These are phyloP conservation scores for Cettia cetti DNA, from an alignment of 2,113 vertebrate genomes.

Conservation along the genomic window DNA sequence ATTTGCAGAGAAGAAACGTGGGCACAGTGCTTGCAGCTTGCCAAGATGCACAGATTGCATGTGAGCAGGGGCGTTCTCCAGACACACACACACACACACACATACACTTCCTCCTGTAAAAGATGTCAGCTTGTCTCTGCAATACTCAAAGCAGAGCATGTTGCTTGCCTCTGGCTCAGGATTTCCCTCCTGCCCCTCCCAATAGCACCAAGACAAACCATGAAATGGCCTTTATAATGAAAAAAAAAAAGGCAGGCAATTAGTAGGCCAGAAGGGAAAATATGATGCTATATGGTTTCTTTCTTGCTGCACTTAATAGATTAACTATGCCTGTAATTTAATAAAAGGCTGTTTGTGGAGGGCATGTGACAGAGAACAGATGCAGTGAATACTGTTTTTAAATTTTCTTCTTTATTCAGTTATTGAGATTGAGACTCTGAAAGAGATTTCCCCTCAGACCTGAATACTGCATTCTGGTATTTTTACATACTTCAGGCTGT, in stretches of 20 bases:
- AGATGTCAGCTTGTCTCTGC: neutral
- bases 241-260: conserved; percentile 19
- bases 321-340: conserved; percentile 40
- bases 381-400: conserved; percentile 10
- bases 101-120: neutral
- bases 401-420: conserved; percentile 14
- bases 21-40: neutral
- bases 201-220: neutral
- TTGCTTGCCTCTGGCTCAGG: neutral
- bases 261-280: conserved; percentile 24
- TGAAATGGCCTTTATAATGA: conserved; percentile 20
- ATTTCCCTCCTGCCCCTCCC: neutral
- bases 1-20: neutral
- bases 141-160: neutral
- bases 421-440: neutral
- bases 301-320: conserved; percentile 26
- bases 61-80: neutral
- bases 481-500: neutral
- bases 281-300: neutral
- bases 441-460: neutral
- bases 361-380: conserved; percentile 30
- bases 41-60: neutral
- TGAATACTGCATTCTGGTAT: neutral
- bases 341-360: conserved; percentile 17
- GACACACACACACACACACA: neutral